These are phyloP conservation scores for Rhegmatorhina hoffmannsi DNA, from an alignment of 2,113 vertebrate species.

Conservation along the genomic window DNA sequence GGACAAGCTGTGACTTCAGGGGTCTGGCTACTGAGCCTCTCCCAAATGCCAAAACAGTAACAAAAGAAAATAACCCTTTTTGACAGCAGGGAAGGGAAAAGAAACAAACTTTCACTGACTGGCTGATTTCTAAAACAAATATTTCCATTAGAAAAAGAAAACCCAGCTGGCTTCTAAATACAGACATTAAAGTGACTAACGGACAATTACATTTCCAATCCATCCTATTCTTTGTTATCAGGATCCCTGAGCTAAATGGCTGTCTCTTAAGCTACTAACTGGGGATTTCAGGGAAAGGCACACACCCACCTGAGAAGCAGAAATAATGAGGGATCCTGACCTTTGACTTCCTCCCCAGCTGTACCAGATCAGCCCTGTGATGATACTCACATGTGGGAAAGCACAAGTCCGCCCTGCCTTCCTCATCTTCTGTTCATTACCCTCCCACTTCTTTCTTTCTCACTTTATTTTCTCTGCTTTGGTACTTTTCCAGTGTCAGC, in stretches of 20 bases:
- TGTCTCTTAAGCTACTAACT: not conserved
- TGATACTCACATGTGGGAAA: not conserved
- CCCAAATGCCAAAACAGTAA: not conserved
- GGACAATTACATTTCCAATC: not conserved
- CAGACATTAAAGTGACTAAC: not conserved
- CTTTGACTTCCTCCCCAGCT: not conserved
- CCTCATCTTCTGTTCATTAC: not conserved
- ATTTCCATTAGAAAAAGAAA: not conserved
- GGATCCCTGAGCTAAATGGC: not conserved
- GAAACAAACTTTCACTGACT: not conserved
- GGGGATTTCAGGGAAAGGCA: not conserved
- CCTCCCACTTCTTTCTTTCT: not conserved
- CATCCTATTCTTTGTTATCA: not conserved
- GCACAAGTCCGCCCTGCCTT: not conserved
- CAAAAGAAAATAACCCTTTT: not conserved
- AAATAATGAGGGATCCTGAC: not conserved
- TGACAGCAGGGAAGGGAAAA: not conserved
- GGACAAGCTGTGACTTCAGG: not conserved
- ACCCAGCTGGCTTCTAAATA: not conserved
- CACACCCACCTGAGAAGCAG: not conserved
- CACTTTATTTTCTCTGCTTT: not conserved
- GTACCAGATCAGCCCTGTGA: not conserved
- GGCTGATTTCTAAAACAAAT: not conserved
- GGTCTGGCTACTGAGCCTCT: not conserved
- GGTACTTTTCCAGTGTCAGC: not conserved